phyloP scores from a whole-genome alignment of 1,140 invertebrate genomes.

The Mycetomoellerius zeteki region DNA sequence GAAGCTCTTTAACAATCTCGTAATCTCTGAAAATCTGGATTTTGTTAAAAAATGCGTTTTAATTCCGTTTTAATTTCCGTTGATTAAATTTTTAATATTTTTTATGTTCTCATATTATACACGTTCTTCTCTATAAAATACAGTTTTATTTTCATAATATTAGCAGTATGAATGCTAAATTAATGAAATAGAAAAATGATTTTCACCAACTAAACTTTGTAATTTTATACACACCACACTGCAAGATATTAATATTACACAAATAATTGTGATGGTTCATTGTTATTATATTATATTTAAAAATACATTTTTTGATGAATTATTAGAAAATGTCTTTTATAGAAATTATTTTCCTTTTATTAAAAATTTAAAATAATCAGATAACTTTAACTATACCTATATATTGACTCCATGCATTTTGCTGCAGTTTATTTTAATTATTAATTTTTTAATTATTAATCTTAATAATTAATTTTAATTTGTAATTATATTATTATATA shows the following conservation, averaged over 20 bases:
- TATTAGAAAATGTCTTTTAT: not conserved
- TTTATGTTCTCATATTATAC: not conserved
- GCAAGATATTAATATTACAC: not conserved
- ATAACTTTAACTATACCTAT: not conserved
- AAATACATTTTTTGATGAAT: not conserved
- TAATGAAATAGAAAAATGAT: not conserved
- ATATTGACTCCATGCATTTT: not conserved
- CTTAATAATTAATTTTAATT: not conserved
- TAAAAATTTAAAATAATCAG: not conserved
- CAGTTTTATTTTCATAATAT: not conserved
- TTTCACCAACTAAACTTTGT: not conserved
- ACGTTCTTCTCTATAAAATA: not conserved
- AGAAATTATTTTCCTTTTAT: not conserved
- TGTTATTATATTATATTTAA: not conserved
- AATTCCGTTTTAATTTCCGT: slow-evolving; percentile 7
- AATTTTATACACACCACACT: not conserved
- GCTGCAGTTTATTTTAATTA: not conserved
- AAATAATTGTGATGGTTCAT: not conserved
- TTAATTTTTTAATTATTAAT: not conserved
- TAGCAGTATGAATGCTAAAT: not conserved
- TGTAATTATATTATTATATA: not conserved
- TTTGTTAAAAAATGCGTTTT: not conserved
- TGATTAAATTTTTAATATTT: slow-evolving; percentile 17
- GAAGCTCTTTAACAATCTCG: not conserved
- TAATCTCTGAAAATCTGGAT: not conserved